Evolutionary conservation across 2,888 invertebrate genomes (phyloP), one percentile per base, ranked within the genome.

Genomic region (Lycophotia porphyrea): DNA sequence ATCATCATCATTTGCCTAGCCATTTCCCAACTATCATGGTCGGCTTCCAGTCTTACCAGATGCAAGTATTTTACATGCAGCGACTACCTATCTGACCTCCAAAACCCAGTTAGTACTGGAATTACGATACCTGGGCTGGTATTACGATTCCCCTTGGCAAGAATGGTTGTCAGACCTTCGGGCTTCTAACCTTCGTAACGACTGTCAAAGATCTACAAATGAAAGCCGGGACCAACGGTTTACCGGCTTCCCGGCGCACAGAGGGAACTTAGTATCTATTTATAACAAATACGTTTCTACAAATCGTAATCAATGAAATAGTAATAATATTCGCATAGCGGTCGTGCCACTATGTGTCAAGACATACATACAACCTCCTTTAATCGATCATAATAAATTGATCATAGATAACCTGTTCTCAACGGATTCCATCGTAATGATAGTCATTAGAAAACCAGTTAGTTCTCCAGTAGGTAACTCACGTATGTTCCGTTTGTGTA

Each of bases 391-490:
- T 58, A 31, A 18, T 31, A 18, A n/a, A 58, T 18, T 70, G 67
- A 71, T n/a, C 24, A 47, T 55, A 18, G 0, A 55, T 9, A 82
- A 73, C 79, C 63, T 5, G 70, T 81, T 73, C 44, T 58, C 42
- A 39, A 31, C 55, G 18, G 18, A 71, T 58, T 64, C 60, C n/a
- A 67, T 8, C 34, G 64, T 71, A 44, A 71, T 60, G 47, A 39
- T 27, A n/a, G 34, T 27, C 61, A 34, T 65, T 8, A 31, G 27
- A 21, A 68, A 83, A 79, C 80, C 55, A 49, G 81, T 79, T 83
- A 36, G 42, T 24, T 60, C 36, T 68, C 24, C 34, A 42, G 24
- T 49, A 66, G 24, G n/a, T 76, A 81, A 75, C 75, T 47, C 42
- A 36, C n/a, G 42, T 71, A 74, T 44, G 34, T 75, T 68, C 69